phyloP scores from a whole-genome alignment of 2,797 vertebrate species.

The Etheostoma perlongum region DNA sequence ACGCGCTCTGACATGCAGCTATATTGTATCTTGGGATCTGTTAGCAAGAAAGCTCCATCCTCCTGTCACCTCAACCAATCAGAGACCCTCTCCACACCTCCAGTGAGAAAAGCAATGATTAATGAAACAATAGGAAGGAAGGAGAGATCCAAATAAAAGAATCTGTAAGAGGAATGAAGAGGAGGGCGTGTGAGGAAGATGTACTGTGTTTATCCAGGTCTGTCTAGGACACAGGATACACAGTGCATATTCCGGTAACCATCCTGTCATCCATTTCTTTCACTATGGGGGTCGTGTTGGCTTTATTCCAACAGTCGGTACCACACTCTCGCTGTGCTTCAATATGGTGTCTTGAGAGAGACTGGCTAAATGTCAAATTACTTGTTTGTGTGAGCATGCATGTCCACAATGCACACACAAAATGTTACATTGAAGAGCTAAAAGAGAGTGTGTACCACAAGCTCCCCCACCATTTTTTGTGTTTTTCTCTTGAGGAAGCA shows the following conservation, averaged over 20 bases:
- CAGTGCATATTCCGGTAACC: constrained; percentile 52
- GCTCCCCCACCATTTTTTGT: neutral
- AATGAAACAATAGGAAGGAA: constrained; percentile 27
- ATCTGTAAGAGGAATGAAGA: constrained; percentile 10
- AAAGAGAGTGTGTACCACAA: constrained; percentile 23
- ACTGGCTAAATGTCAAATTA: constrained; percentile 48
- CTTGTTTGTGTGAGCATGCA: constrained; percentile 17
- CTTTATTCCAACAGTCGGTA: constrained; percentile 4
- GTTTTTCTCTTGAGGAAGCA: constrained; percentile 22
- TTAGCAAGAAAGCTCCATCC: constrained; percentile 65
- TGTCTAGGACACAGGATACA: constrained; percentile 34
- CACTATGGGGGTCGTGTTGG: constrained; percentile 40
- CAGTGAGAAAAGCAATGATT: constrained; percentile 36
- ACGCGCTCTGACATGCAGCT: constrained; percentile 72
- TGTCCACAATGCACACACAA: constrained; percentile 25
- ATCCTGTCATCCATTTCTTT: constrained; percentile 56
- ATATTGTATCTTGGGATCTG: constrained; percentile 54
- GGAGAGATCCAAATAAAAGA: constrained; percentile 7
- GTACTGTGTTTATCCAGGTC: constrained; percentile 43
- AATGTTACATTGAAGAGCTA: constrained; percentile 22
- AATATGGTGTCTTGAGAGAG: constrained; percentile 72
- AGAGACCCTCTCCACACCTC: constrained; percentile 62
- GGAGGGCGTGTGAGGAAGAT: constrained; percentile 43
- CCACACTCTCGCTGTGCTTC: constrained; percentile 73
- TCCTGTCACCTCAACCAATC: constrained; percentile 68